Evolutionary conservation across 2,797 vertebrate species (phyloP).

Genomic region (Rhyacichthys aspro): DNA sequence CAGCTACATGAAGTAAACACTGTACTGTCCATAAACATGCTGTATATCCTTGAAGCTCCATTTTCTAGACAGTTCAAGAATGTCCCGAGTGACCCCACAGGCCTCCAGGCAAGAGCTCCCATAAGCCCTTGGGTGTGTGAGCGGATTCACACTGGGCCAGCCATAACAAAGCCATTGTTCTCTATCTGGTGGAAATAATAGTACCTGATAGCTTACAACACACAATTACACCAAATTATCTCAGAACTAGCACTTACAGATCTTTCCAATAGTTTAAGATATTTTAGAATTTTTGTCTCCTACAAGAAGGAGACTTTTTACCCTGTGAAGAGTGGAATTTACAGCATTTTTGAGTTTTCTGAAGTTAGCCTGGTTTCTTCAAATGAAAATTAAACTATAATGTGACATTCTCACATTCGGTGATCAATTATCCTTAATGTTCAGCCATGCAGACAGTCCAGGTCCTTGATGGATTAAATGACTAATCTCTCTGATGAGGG

Average conservation of each 20-base stretch:
- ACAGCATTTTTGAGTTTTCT: no score
- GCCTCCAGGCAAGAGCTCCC: conserved; percentile 31
- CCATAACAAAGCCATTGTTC: conserved; percentile 60
- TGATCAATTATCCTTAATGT: conserved; percentile 11
- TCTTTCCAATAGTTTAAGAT: no score
- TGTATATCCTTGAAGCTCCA: neutral
- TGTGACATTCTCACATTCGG: conserved; percentile 6
- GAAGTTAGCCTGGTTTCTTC: neutral
- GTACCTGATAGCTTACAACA: conserved; percentile 34
- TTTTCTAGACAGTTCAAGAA: neutral
- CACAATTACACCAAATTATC: conserved; percentile 9
- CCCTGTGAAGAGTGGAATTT: no score
- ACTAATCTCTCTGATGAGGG: conserved; percentile 43
- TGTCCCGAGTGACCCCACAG: conserved; percentile 21
- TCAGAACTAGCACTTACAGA: conserved; percentile 7
- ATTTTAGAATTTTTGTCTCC: no score
- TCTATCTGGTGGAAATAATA: conserved; percentile 47
- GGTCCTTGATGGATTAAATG: conserved; percentile 45
- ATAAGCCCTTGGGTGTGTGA: conserved; percentile 21
- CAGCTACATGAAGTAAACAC: neutral
- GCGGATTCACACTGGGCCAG: conserved; percentile 45
- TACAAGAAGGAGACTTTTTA: no score
- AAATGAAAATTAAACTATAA: conserved; percentile 2
- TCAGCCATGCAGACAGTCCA: conserved; percentile 10
- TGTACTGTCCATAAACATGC: neutral